Evolutionary conservation across 1,140 invertebrate species (phyloP), one percentile per base, ranked within the genome.

Genomic region (Lasioglossum albipes): DNA sequence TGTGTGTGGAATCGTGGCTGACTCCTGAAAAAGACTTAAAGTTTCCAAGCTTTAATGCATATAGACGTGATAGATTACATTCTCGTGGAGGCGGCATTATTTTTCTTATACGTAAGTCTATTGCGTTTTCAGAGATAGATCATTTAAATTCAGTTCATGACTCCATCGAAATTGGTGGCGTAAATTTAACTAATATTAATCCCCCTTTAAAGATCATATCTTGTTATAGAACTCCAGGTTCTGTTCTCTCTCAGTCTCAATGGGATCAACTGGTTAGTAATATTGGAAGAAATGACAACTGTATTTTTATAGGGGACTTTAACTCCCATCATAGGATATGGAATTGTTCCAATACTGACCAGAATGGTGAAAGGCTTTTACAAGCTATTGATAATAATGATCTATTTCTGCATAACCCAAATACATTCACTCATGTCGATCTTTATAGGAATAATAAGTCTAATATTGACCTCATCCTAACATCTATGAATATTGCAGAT

Each of bases 391-490:
- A 68, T 49, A 13, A 3, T n/a, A 9, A 68, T 73, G 18, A 75
- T 52, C 12, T 59, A 2, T 71, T 22, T 76, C 45, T 78, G 62
- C 67, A 76, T 72, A 41, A 22, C 20, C 36, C 65, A 59, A 72
- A 66, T 45, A 7, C 64, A 0, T 41, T 20, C 7, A 65, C 36
- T 2, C 64, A 65, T 18, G 41, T 42, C 36, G 64, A 65, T 27
- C 18, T 18, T 18, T 7, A 42, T 5, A 41, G 36, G 41, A 65
- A 65, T 20, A 0, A 2, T 2, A 65, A 41, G 20, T 65, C 64
- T 1, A 59, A 65, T 49, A 20, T 84, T 27, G 78, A 84, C 57
- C 61, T 84, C 5, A n/a, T 75, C 1, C 67, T 84, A 7, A 67
- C 78, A n/a, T 41, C 54, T 1, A 13, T 52, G 2, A 73, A 66